These are phyloP conservation scores for Pecten maximus DNA, from an alignment of 2,888 invertebrate genomes.

Conservation along the genomic window DNA sequence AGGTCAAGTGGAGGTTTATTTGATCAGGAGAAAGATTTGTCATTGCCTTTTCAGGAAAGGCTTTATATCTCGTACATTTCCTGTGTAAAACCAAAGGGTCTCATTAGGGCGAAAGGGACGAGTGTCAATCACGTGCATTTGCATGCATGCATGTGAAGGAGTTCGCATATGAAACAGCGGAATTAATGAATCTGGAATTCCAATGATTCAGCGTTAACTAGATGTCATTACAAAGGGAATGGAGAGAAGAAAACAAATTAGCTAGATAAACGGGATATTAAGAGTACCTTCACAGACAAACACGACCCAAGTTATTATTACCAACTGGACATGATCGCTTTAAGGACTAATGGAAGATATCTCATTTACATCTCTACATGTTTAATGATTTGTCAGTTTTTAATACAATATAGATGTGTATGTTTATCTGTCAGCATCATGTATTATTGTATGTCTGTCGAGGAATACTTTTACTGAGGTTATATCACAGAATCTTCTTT, in stretches of 20 bases:
- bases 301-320: background rate
- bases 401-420: too few relatives aligned
- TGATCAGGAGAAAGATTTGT: conserved; percentile 7
- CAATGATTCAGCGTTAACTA: background rate
- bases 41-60: conserved; percentile 17
- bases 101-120: background rate
- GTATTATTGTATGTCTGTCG: too few relatives aligned
- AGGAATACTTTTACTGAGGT: too few relatives aligned
- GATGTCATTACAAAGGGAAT: conserved; percentile 5
- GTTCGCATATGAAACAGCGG: background rate
- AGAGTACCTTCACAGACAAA: background rate
- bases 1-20: conserved; percentile 28
- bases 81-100: conserved; percentile 4
- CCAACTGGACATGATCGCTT: background rate
- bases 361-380: background rate
- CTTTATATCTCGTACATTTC: conserved; percentile 30
- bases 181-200: background rate
- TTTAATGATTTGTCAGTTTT: too few relatives aligned
- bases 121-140: background rate
- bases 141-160: conserved; percentile 31
- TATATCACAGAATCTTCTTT: too few relatives aligned
- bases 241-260: conserved; percentile 7
- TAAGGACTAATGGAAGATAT: background rate
- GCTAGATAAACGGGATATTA: background rate
- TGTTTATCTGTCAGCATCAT: too few relatives aligned